Conservation (phyloP, 2,113 vertebrate genomes). For the Xiphorhynchus elegans region DNA sequence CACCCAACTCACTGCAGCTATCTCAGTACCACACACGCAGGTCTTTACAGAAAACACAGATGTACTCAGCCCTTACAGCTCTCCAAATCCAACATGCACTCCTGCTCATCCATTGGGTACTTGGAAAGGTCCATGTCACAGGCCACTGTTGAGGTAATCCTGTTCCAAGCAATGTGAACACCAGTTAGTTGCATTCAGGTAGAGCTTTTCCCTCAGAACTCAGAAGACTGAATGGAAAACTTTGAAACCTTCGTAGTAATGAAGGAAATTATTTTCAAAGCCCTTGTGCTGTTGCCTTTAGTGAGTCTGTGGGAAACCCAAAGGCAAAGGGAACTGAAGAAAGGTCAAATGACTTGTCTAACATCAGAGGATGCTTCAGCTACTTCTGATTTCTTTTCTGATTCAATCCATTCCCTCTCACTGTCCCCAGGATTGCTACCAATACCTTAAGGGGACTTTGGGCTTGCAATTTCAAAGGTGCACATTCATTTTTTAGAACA, state of each 20-base stretch:
- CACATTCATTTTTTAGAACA: background rate
- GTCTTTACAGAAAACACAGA: background rate
- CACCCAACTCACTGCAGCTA: background rate
- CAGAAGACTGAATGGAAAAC: background rate
- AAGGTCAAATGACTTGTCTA: background rate
- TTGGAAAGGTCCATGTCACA: slow-evolving; percentile 99
- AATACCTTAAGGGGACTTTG: background rate
- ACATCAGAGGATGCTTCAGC: background rate
- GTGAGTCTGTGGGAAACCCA: background rate
- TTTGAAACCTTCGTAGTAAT: background rate
- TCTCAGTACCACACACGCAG: background rate
- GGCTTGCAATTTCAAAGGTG: background rate
- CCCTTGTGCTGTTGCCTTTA: background rate
- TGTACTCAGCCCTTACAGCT: slow-evolving; percentile 87
- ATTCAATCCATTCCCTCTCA: background rate
- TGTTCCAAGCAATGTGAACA: slow-evolving; percentile 29
- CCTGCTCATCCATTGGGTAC: slow-evolving; percentile 98
- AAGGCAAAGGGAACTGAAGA: background rate
- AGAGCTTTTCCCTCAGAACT: background rate
- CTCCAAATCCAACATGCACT: slow-evolving; percentile 95
- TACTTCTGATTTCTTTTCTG: background rate
- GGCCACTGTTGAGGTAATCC: slow-evolving; percentile 94
- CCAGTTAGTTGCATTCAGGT: background rate
- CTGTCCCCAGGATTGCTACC: background rate
- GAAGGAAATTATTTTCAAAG: background rate